Evolutionary conservation across 2,888 invertebrate species (phyloP), one percentile per base, ranked within the genome.

Genomic region (Torymus tubicola): DNA sequence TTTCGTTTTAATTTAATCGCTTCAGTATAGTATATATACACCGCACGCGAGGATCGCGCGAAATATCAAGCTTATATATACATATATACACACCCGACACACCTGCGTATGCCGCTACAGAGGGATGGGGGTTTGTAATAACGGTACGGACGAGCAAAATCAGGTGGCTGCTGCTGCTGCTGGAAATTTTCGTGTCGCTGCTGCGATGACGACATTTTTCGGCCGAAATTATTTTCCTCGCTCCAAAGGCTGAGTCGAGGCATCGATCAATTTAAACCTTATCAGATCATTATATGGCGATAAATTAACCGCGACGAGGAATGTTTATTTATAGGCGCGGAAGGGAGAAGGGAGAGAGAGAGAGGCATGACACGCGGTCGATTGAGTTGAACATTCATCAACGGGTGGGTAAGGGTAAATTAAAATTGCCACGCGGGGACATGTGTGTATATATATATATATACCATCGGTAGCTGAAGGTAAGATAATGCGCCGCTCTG

Each of bases 1-100:
- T 75, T 81, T 75, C 75, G 68, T 72, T 81, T 81, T 81, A 81
- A 81, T 81, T 75, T 74, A 78, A 81, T 81, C 78, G 8, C 21
- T 58, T 31, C 67, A 68, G 14, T 42, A 24, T 42, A 24, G 58
- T 12, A 50, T 57, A 58, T 64, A 31, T n/a, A n/a, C n/a, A 42
- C 42, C 42, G 10, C 42, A 8, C 42, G 42, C 5, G 8, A 1
- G 31, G 0, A 42, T 0, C 10, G 42, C 8, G 8, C 42, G 10
- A 42, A 42, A 42, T 42, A 42, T 42, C 42, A 42, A 42, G 8
- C 42, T 42, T 42, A 42, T 5, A n/a, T n/a, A n/a, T n/a, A n/a
- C n/a, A n/a, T n/a, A n/a, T n/a, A n/a, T n/a, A n/a, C n/a, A n/a
- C n/a, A n/a, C n/a, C n/a, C n/a, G n/a, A n/a, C n/a, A 42, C 42